phyloP scores from a whole-genome alignment of 2,888 invertebrate genomes.

The Troglohyphantes excavatus region DNA sequence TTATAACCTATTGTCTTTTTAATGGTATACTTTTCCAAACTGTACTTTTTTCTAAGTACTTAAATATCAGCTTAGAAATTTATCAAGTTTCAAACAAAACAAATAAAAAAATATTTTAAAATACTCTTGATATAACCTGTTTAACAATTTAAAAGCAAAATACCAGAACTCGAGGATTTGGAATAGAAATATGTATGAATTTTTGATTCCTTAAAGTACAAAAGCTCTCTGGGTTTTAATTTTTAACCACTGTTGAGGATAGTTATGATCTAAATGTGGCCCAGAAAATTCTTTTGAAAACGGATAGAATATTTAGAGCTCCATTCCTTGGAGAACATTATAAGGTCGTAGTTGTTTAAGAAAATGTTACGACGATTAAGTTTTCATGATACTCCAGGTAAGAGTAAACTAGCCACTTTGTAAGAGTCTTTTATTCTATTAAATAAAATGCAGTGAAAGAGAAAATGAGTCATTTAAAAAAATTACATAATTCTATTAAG shows the following conservation, averaged over 20 bases:
- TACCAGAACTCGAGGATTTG: background rate
- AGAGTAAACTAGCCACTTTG: background rate
- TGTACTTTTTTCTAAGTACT: no score
- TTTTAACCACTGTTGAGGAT: constrained; percentile 26
- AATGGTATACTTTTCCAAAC: no score
- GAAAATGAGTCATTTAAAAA: no score
- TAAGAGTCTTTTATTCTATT: background rate
- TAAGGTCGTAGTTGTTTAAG: background rate
- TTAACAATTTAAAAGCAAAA: no score
- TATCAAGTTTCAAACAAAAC: no score
- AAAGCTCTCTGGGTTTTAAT: constrained; percentile 15
- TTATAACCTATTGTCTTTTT: no score
- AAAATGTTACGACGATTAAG: constrained; percentile 6
- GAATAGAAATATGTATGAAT: background rate
- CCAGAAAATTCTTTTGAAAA: constrained; percentile 22
- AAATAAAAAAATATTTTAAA: no score
- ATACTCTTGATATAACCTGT: no score
- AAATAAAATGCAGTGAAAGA: no score
- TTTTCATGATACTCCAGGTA: background rate
- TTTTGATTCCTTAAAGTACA: constrained; percentile 11
- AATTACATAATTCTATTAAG: no score
- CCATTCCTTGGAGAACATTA: background rate
- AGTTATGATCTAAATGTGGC: constrained; percentile 7
- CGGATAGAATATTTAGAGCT: constrained; percentile 12
- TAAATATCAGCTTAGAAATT: no score